phyloP scores from a whole-genome alignment of 64 coral and sea anemone genomes.

The Exaiptasia diaphana region DNA sequence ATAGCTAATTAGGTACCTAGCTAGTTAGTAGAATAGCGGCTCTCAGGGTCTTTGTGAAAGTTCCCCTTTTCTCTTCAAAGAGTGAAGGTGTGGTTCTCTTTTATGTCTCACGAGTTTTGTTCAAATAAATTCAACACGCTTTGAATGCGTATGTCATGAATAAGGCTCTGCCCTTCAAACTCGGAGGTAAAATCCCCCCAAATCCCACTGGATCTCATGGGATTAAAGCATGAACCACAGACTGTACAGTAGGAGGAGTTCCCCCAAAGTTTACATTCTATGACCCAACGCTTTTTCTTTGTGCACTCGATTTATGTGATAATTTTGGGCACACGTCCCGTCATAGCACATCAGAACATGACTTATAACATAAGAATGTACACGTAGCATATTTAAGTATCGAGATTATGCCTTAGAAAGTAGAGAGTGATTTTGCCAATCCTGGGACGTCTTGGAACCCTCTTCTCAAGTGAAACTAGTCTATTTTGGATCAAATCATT shows the following conservation, averaged over 20 bases:
- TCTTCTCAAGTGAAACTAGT: too few species aligned
- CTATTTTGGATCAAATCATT: too few species aligned
- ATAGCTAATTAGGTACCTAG: too few species aligned
- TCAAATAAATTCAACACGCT: constrained; percentile 14
- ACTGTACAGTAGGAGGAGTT: not conserved
- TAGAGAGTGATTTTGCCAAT: too few species aligned
- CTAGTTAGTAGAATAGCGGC: too few species aligned
- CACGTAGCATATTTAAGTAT: too few species aligned
- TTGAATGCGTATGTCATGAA: not conserved
- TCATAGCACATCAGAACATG: not conserved
- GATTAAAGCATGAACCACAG: not conserved
- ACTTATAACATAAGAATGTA: too few species aligned
- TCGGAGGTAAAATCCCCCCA: not conserved
- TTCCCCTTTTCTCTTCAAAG: constrained; percentile 2
- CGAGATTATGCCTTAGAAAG: too few species aligned
- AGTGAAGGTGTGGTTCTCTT: constrained; percentile 15
- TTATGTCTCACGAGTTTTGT: constrained; percentile 6
- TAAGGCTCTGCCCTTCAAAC: not conserved
- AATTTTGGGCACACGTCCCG: not conserved
- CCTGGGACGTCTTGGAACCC: too few species aligned
- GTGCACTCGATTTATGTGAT: not conserved
- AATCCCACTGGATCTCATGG: not conserved
- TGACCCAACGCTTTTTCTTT: not conserved
- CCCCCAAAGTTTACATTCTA: not conserved
- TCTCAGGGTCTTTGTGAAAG: constrained; percentile 20